phyloP scores from a whole-genome alignment of 2,113 vertebrate genomes.

The Prinia subflava region DNA sequence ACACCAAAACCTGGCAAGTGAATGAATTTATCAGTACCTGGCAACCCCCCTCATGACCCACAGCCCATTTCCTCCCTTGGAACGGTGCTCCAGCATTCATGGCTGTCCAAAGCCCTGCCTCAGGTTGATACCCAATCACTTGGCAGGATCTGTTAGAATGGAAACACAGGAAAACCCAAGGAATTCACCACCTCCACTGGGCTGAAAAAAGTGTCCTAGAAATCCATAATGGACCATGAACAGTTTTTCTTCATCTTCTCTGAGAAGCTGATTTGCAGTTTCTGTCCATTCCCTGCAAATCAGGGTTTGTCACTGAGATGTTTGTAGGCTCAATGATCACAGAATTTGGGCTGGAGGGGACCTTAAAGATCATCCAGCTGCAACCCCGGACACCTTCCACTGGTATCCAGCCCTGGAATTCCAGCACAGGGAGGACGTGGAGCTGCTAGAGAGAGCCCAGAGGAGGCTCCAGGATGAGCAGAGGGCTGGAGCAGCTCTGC shows the following conservation, averaged over 20 bases:
- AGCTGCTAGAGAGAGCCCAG: background rate
- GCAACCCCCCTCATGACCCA: background rate
- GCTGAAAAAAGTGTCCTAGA: background rate
- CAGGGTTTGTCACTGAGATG: background rate
- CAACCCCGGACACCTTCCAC: background rate
- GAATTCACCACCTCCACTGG: background rate
- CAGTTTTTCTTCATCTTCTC: background rate
- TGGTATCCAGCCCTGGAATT: background rate
- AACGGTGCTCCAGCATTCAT: background rate
- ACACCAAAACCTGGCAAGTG: background rate
- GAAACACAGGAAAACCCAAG: background rate
- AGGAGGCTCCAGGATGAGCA: too few relatives aligned
- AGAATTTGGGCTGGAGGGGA: background rate
- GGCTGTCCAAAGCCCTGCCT: constrained; percentile 2
- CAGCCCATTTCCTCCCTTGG: background rate
- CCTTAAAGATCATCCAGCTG: background rate
- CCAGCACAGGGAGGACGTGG: background rate
- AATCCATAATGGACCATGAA: background rate
- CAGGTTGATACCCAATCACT: background rate
- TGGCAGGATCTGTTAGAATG: background rate
- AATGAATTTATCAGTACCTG: background rate
- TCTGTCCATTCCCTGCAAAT: background rate
- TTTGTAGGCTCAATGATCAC: background rate
- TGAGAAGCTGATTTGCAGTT: background rate
- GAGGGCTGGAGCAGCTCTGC: too few relatives aligned